phyloP scores from a whole-genome alignment of 2,888 invertebrate species.

The Amphipoea lucens region DNA sequence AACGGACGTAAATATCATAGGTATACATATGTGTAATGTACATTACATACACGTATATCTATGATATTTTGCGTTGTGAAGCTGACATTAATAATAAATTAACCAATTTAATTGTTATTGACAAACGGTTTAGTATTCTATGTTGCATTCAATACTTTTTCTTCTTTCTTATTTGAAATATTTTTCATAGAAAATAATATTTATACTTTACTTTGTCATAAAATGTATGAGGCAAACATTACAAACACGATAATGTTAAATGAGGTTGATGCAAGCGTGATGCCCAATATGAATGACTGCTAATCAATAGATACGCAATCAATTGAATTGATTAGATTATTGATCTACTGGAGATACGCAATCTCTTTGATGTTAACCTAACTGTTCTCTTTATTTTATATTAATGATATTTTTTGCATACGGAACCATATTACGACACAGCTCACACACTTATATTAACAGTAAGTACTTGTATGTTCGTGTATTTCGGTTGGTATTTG shows the following conservation, averaged over 20 bases:
- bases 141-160: background rate
- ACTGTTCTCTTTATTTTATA: background rate
- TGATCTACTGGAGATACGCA: background rate
- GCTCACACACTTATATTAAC: background rate
- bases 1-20: no score
- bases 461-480: constrained; percentile 20
- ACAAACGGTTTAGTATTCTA: background rate
- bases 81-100: background rate
- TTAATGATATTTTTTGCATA: background rate
- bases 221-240: background rate
- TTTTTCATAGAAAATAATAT: background rate
- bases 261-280: constrained; percentile 8
- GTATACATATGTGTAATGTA: no score
- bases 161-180: background rate
- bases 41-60: no score
- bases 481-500: constrained; percentile 50
- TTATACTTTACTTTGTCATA: background rate
- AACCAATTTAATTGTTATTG: background rate
- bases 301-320: background rate
- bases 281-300: background rate
- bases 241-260: background rate
- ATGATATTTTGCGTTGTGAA: background rate
- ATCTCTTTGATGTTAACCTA: constrained; percentile 1
- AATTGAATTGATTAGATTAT: constrained; percentile 11
- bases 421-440: constrained; percentile 12